These are phyloP conservation scores for Hermatobates lingyangjiaoensis DNA, from an alignment of 1,140 invertebrate genomes.

Conservation along the genomic window DNA sequence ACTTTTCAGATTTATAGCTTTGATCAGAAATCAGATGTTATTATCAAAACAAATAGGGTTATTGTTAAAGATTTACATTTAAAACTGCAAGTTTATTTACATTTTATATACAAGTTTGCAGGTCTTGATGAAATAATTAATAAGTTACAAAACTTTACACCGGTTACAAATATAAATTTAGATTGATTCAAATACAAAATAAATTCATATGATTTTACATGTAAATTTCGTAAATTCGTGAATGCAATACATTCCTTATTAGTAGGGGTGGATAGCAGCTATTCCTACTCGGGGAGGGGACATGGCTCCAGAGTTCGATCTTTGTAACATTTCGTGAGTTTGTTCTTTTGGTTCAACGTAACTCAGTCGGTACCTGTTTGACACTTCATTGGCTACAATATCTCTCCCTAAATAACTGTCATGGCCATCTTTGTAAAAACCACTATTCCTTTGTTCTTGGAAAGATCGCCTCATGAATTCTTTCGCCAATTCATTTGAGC, in stretches of 20 bases:
- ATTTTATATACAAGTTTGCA: no score
- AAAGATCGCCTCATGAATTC: conserved; percentile 27
- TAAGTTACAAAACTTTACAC: no score
- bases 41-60: no score
- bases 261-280: conserved; percentile 31
- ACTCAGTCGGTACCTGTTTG: conserved; percentile 29
- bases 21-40: no score
- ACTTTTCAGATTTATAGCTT: no score
- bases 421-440: conserved; percentile 30
- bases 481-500: conserved; percentile 26
- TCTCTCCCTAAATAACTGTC: conserved; percentile 34
- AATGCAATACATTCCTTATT: conserved; percentile 13
- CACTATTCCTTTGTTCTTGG: conserved; percentile 17
- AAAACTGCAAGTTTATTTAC: no score
- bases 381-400: conserved; percentile 20
- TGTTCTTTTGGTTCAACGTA: conserved; percentile 24
- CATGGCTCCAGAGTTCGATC: conserved; percentile 15
- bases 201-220: no score
- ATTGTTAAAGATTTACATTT: no score
- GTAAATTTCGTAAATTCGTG: no score
- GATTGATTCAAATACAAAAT: no score
- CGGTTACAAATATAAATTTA: no score
- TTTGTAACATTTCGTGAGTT: conserved; percentile 17
- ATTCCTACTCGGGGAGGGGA: conserved; percentile 26
- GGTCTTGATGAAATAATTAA: no score